Conservation (phyloP, 2,797 vertebrate genomes). For the Cygnus olor region DNA sequence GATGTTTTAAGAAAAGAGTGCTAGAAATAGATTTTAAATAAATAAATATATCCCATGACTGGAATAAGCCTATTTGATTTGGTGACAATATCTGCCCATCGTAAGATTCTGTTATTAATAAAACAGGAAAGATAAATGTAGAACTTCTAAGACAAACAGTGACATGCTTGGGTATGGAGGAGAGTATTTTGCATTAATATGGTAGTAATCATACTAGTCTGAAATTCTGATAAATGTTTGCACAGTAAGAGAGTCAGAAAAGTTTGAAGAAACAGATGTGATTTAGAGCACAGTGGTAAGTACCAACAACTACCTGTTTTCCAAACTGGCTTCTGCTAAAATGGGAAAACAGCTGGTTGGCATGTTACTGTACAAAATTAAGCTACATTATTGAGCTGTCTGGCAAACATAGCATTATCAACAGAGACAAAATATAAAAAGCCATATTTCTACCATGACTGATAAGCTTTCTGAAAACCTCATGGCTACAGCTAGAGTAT, state of each 20-base stretch:
- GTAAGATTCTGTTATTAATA: not conserved
- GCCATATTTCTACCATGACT: not conserved
- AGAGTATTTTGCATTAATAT: not conserved
- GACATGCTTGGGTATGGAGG: not conserved
- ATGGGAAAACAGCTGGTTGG: not conserved
- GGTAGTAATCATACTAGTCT: accelerated
- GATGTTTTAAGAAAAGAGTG: not conserved
- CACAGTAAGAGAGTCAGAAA: not conserved
- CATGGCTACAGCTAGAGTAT: not conserved
- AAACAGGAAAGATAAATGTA: not conserved
- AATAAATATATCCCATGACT: not conserved
- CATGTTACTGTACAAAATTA: not conserved
- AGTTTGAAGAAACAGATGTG: not conserved
- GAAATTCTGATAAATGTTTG: not conserved
- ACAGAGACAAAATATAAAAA: not conserved
- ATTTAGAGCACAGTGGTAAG: not conserved
- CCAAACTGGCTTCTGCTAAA: not conserved
- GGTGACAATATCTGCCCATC: not conserved
- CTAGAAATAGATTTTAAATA: not conserved
- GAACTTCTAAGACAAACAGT: not conserved
- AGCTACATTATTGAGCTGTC: not conserved
- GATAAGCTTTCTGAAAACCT: not conserved
- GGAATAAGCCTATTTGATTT: not conserved
- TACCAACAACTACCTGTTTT: not conserved
- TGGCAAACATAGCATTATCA: not conserved